These are phyloP conservation scores for Heliangelus exortis DNA, from an alignment of 2,797 vertebrate species.

Conservation along the genomic window DNA sequence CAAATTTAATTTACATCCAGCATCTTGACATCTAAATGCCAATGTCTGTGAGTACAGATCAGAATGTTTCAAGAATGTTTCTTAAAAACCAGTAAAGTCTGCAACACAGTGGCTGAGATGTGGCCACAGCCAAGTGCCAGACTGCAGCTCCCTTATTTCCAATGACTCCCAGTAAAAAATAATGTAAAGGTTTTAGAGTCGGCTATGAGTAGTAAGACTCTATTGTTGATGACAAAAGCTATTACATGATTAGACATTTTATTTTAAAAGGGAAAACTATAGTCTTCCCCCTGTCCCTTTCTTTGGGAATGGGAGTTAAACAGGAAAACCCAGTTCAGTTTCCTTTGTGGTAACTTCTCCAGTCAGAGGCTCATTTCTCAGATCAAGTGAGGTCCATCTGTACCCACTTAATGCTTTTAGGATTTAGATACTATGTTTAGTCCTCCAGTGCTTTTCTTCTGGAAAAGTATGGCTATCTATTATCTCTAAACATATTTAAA, in stretches of 20 bases:
- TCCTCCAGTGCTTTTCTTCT: conserved; percentile 29
- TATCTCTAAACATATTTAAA: conserved; percentile 27
- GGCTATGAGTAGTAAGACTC: background rate
- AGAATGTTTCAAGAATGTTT: background rate
- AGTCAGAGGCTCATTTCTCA: background rate
- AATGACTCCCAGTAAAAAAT: background rate
- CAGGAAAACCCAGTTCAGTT: conserved; percentile 22
- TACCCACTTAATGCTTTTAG: conserved; percentile 23
- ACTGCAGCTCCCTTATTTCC: background rate
- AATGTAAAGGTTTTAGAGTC: background rate
- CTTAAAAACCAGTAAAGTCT: background rate
- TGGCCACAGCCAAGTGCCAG: background rate
- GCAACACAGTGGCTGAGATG: background rate
- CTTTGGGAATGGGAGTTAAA: background rate
- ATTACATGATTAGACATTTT: background rate
- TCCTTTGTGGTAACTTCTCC: conserved; percentile 14
- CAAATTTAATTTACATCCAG: background rate
- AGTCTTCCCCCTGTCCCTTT: background rate
- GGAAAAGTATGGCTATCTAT: background rate
- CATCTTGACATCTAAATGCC: background rate
- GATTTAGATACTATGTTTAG: conserved; percentile 32
- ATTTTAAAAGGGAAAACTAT: background rate
- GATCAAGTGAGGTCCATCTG: conserved; percentile 39
- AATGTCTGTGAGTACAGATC: background rate
- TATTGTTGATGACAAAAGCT: background rate